phyloP scores from a whole-genome alignment of 2,797 vertebrate species.

The Apodemus agrarius region DNA sequence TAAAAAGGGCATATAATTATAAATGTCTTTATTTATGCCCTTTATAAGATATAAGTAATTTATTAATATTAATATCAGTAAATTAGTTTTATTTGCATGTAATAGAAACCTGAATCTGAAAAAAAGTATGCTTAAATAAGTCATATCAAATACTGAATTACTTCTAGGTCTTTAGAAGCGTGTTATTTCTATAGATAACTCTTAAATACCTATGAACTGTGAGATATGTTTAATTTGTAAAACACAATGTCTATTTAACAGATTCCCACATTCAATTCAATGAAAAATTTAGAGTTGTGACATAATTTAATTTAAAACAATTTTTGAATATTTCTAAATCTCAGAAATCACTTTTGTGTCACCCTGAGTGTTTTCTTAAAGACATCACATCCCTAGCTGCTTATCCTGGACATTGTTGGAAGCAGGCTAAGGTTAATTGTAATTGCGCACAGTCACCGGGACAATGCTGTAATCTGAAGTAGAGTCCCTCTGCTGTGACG shows the following conservation, averaged over 20 bases:
- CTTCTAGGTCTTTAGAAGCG: neutral
- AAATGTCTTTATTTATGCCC: neutral
- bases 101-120: neutral
- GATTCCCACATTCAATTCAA: neutral
- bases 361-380: constrained; percentile 63
- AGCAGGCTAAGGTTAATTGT: constrained; percentile 89
- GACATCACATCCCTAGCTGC: constrained; percentile 78
- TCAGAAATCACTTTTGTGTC: constrained; percentile 72
- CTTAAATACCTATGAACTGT: neutral
- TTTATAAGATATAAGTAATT: neutral
- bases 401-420: constrained; percentile 84
- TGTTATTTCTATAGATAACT: neutral
- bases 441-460: constrained; percentile 86
- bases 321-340: constrained; percentile 70
- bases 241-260: neutral
- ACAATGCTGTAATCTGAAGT: constrained; percentile 85
- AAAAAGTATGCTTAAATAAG: constrained; percentile 10
- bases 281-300: neutral
- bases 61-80: neutral
- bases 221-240: neutral
- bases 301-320: constrained; percentile 58
- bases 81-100: neutral
- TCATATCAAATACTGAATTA: neutral
- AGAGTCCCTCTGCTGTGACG: constrained; percentile 83
- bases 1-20: neutral